A percentile compares a stretch with the other conserved stretches of the same genome.
These are phyloP conservation scores for Sebastes vulpes DNA, from an alignment of 2,797 vertebrate species.

Conservation along the genomic window DNA sequence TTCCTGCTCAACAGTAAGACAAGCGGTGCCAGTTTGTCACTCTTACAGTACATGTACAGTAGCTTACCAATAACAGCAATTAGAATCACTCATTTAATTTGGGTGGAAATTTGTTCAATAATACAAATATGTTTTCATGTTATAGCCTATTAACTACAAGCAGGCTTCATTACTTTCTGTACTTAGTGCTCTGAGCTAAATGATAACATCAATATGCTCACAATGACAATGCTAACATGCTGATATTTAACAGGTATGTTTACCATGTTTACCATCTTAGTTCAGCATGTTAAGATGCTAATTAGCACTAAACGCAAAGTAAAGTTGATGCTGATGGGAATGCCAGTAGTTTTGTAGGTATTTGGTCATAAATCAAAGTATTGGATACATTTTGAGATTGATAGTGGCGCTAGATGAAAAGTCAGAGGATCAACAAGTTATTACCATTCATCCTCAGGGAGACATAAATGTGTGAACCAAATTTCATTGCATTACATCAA, in stretches of 20 bases:
- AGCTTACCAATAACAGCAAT: neutral
- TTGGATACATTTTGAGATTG: too few relatives aligned
- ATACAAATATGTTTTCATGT: neutral
- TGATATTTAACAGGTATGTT: too few relatives aligned
- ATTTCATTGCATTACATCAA: neutral
- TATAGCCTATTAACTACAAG: neutral
- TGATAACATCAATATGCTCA: neutral
- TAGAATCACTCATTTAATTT: neutral
- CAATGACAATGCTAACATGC: neutral
- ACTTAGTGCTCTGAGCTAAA: neutral
- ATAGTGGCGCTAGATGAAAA: too few relatives aligned
- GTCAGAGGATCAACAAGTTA: too few relatives aligned
- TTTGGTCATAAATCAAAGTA: too few relatives aligned
- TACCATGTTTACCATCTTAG: too few relatives aligned
- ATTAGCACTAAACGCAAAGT: neutral
- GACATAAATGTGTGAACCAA: too few relatives aligned
- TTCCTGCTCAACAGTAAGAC: neutral
- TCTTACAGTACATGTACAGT: too few relatives aligned
- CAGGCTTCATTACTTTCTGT: neutral
- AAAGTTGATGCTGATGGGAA: neutral
- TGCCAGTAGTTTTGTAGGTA: neutral
- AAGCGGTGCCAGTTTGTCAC: neutral
- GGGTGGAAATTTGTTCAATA: neutral
- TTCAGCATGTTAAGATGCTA: too few relatives aligned
- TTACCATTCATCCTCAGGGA: too few relatives aligned